Conservation (phyloP, 2,113 vertebrate genomes). For the Nycticryphes semicollaris region DNA sequence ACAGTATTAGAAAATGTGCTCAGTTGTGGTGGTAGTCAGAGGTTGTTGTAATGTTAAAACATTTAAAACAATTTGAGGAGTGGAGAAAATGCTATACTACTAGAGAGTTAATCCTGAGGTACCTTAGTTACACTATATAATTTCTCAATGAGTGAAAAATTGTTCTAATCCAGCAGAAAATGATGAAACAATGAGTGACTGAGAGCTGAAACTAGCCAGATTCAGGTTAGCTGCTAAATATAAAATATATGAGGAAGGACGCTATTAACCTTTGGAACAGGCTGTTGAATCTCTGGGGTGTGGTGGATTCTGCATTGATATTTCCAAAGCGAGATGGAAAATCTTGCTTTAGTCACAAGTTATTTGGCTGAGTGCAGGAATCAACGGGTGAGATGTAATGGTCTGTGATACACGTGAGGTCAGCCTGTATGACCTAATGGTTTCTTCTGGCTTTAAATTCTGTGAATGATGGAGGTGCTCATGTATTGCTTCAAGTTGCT, state of each 20-base stretch:
- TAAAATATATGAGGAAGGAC: neutral
- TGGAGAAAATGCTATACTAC: neutral
- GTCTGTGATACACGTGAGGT: neutral
- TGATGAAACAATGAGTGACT: neutral
- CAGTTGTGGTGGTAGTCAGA: neutral
- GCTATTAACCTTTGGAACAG: neutral
- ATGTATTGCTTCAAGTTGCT: neutral
- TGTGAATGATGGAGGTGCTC: too few relatives aligned
- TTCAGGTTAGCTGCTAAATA: neutral
- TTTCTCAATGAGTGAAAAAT: neutral
- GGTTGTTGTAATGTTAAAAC: neutral
- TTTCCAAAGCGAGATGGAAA: neutral
- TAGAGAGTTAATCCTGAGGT: neutral
- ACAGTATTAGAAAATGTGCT: neutral
- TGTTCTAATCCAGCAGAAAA: neutral
- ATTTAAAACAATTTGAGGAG: neutral
- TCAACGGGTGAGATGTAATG: neutral
- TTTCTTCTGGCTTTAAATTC: slow-evolving; percentile 2
- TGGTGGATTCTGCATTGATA: neutral
- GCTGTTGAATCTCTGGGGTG: neutral
- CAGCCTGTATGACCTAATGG: neutral
- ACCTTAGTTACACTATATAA: neutral
- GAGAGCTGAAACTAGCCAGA: neutral
- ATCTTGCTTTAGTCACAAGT: neutral
- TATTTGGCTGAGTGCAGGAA: neutral